These are phyloP conservation scores for Eufriesea mexicana DNA, from an alignment of 1,140 invertebrate genomes.

Conservation along the genomic window DNA sequence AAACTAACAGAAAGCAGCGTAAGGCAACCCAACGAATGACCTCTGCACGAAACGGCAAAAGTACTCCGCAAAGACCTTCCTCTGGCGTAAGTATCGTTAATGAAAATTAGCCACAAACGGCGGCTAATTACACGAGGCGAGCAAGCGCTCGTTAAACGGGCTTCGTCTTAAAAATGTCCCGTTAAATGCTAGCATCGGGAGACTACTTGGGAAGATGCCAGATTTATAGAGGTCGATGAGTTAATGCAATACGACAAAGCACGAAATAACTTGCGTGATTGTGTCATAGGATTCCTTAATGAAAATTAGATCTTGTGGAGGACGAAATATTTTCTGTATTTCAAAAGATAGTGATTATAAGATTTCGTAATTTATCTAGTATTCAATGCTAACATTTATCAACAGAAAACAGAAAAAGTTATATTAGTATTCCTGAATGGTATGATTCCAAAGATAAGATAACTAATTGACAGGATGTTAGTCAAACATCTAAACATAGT, in stretches of 20 bases:
- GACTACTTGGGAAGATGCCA: constrained; percentile 45
- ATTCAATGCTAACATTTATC: too few relatives aligned
- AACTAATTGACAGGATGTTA: too few relatives aligned
- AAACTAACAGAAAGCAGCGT: not conserved
- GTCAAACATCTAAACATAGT: not conserved
- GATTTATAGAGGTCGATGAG: constrained; percentile 56
- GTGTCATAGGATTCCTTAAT: constrained; percentile 4
- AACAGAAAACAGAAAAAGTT: too few relatives aligned
- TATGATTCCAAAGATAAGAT: too few relatives aligned
- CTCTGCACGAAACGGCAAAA: not conserved
- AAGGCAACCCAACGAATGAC: not conserved
- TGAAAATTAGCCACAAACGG: constrained; percentile 61
- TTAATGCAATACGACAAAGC: constrained; percentile 43
- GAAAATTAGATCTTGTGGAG: not conserved
- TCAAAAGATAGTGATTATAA: too few relatives aligned
- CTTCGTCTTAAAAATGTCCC: constrained; percentile 58
- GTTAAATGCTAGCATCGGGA: constrained; percentile 48
- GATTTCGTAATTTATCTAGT: too few relatives aligned
- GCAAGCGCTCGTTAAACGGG: constrained; percentile 52
- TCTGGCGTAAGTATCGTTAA: constrained; percentile 44
- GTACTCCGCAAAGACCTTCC: not conserved
- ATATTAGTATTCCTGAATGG: too few relatives aligned
- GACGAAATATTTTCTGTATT: too few relatives aligned
- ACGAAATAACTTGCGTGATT: constrained; percentile 45
- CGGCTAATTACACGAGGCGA: constrained; percentile 57